Evolutionary conservation across 2,888 invertebrate species (phyloP).

Genomic region (Magallana nippona): DNA sequence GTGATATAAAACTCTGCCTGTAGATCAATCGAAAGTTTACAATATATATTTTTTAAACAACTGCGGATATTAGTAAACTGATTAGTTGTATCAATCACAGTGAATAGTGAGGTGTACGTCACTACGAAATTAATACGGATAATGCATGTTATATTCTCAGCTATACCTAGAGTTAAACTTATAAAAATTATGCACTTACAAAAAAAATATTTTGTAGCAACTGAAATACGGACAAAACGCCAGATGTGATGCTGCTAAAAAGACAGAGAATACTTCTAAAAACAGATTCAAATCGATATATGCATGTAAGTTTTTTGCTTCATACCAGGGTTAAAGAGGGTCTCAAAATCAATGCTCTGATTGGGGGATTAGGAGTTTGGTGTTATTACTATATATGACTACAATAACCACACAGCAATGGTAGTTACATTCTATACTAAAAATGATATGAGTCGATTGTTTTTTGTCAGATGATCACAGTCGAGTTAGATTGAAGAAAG

Average conservation of each 20-base stretch:
- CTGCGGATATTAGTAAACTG: too few relatives aligned
- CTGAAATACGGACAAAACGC: conserved; percentile 18
- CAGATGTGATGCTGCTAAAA: conserved; percentile 27
- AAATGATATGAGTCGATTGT: background rate
- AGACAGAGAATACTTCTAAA: conserved; percentile 28
- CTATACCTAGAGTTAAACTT: too few relatives aligned
- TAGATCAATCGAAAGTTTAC: too few relatives aligned
- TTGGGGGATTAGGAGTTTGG: background rate
- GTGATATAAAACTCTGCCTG: too few relatives aligned
- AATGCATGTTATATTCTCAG: too few relatives aligned
- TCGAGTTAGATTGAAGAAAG: conserved; percentile 46
- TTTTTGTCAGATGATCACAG: conserved; percentile 52
- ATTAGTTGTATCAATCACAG: too few relatives aligned
- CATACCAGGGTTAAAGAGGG: background rate
- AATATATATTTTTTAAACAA: too few relatives aligned
- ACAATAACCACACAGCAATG: too few relatives aligned
- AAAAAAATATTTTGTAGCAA: background rate
- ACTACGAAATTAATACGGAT: too few relatives aligned
- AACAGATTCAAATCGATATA: conserved; percentile 31
- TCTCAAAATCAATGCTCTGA: background rate
- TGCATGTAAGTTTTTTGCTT: conserved; percentile 14
- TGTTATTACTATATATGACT: too few relatives aligned
- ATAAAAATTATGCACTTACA: too few relatives aligned
- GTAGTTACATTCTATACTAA: background rate
- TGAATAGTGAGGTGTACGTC: too few relatives aligned